Base-by-base conservation (phyloP, 2,888 invertebrate genomes). In the Drosophila basisetae region DNA sequence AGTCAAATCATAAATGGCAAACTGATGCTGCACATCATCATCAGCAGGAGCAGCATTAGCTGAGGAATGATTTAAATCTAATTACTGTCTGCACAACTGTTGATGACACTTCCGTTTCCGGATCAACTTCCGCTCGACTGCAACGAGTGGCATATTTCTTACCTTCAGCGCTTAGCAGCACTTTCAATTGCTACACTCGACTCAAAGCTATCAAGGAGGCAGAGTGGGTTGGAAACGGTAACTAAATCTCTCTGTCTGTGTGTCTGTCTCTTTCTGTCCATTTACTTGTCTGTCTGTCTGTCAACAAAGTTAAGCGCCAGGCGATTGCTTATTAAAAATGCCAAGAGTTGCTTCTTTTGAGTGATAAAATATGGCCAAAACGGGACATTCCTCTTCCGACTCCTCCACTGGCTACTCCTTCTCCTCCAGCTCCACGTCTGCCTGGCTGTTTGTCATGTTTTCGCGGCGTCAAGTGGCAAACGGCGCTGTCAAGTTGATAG, bases 271-370 rank as follows among this genome's bases (percentile, higher is more conserved):
- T 11, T 2, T 13, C 35, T 43, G 49, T 41, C 11, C 11, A 22
- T 43, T 43, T 6, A 60, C 4, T 55, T 60, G 55, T 25, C 62
- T 11, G 11, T 22, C 11, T 69, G 58, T 78, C 84, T 84, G 78
- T 82, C 90, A 85, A 88, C 83, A 87, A 78, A 80, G 78, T 84
- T 89, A 67, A 74, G 74, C 63, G 82, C n/a, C 37, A 63, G 28
- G 18, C 73, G 71, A 47, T 52, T 82, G 88, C 83, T 89, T 84
- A 85, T 85, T 84, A 76, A 73, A 82, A 84, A 69, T 58, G 52
- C 50, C 49, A 11, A 55, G 35, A 25, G 54, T 37, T 25, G 55
- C 55, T 37, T 5, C 61, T 13, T 28, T 58, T 53, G 55, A 66
- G 56, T 66, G 65, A 54, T 55, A 58, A 78, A 75, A 75, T 79